Base-by-base conservation (phyloP, 2,888 invertebrate species). In the Archips crataeganus region DNA sequence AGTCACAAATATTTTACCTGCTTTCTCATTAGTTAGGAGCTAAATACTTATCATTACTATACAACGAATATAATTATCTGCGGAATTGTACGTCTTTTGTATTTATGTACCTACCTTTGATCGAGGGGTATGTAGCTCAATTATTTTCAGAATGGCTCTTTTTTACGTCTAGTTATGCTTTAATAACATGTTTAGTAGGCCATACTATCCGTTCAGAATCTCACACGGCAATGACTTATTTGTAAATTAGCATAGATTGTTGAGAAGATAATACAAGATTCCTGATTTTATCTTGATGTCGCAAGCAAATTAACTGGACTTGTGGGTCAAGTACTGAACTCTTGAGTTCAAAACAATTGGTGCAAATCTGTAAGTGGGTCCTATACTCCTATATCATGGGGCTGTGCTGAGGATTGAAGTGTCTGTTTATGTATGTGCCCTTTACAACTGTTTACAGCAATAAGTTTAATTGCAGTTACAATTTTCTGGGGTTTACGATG, bases 1-100 rank as follows among this genome's bases (percentile, higher is more conserved):
- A 92, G 94, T 94, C 93, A 94, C 94, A 94, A 94, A 94, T 89
- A 87, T 89, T 88, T 87, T 89, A 88, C 84, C 85, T 80, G 84
- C 84, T 90, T 88, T 84, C 83, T 85, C 85, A 88, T 90, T 89
- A 91, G 88, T 89, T 88, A 79, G 76, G 87, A 87, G 86, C 84
- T 85, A 79, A 85, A 59, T 68, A 68, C 63, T 60, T 68, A 62
- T 85, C 87, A 87, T 84, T 86, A 82, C 86, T 84, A 89, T 83
- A 92, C 93, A 94, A 94, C 93, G 93, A 94, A 93, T 88, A 83
- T 86, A 39, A 39, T 39, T 39, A 90, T 92, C 90, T 92, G 90
- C 92, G 89, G 91, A 87, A 84, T 82, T 65, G 42, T 62, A 66
- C 68, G 39, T 65, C 39, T 60, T 71, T 60, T 75, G 54, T 67